Conservation (phyloP, 2,888 invertebrate genomes). For the Limenitis arthemis region DNA sequence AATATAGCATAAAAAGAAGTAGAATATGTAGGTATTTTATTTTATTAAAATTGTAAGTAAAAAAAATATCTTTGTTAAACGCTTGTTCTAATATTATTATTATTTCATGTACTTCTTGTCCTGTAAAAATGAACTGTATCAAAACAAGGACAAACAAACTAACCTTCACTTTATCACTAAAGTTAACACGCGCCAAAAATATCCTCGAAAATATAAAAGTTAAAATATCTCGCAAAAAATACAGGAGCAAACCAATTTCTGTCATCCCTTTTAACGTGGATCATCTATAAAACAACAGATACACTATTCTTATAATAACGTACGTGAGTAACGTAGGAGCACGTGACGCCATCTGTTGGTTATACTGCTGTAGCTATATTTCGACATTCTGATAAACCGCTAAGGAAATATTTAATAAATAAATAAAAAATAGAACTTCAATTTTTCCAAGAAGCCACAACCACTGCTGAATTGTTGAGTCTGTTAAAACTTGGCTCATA, state of each 20-base stretch:
- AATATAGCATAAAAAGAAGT: too few relatives aligned
- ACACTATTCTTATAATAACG: conserved; percentile 12
- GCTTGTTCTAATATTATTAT: too few relatives aligned
- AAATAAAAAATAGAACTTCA: not conserved
- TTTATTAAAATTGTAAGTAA: too few relatives aligned
- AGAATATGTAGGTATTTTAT: too few relatives aligned
- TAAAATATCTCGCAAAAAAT: conserved; percentile 4
- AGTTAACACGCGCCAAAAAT: not conserved
- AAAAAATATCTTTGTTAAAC: too few relatives aligned
- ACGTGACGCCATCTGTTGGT: conserved; percentile 10
- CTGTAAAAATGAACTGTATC: too few relatives aligned
- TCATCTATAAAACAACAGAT: conserved; percentile 10
- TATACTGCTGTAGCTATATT: conserved; percentile 1
- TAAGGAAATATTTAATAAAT: not conserved
- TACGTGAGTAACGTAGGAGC: conserved; percentile 12
- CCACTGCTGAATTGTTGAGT: too few relatives aligned
- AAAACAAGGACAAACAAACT: too few relatives aligned
- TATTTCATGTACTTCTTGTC: too few relatives aligned
- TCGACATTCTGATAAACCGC: not conserved
- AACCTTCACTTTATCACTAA: too few relatives aligned
- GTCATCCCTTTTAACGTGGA: conserved; percentile 3
- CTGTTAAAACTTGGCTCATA: too few relatives aligned
- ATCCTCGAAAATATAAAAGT: not conserved
- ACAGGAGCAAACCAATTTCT: conserved; percentile 1
- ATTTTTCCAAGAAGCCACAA: too few relatives aligned